phyloP scores from a whole-genome alignment of 37 sponge, comb jelly and placozoan genomes.

The Dysidea cf. avara region DNA sequence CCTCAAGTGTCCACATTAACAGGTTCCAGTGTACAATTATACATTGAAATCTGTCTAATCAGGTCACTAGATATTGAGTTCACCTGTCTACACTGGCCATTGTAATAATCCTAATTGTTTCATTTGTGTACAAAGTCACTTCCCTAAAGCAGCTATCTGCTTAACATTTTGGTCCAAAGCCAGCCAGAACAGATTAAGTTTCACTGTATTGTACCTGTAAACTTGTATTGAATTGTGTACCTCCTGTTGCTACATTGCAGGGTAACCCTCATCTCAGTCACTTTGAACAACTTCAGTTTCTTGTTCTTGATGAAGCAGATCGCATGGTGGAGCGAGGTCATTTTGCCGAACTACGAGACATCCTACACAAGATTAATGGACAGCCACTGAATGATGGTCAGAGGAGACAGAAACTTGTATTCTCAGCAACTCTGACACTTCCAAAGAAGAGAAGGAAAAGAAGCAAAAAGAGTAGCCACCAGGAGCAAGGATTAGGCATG shows the following conservation, averaged over 20 bases:
- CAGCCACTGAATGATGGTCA: not conserved
- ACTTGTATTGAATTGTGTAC: not conserved
- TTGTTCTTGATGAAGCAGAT: slow-evolving; percentile 98
- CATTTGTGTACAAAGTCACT: too few species aligned
- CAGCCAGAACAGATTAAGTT: too few species aligned
- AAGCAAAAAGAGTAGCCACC: slow-evolving; percentile 29
- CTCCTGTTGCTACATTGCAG: slow-evolving; percentile 25
- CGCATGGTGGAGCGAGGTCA: slow-evolving; percentile 97
- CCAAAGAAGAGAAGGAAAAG: slow-evolving; percentile 53
- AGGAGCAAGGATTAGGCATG: slow-evolving; percentile 35
- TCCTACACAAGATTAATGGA: slow-evolving; percentile 53
- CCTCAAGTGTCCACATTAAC: too few species aligned
- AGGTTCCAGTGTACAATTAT: too few species aligned
- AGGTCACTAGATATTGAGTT: not conserved
- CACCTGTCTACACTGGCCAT: too few species aligned
- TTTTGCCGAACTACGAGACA: slow-evolving; percentile 75
- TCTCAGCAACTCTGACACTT: slow-evolving; percentile 94
- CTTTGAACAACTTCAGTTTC: slow-evolving; percentile 45
- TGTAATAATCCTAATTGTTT: not conserved
- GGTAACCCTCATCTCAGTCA: slow-evolving; percentile 53
- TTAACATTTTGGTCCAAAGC: not conserved
- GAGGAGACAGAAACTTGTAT: slow-evolving; percentile 73
- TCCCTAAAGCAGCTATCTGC: not conserved
- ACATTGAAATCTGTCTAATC: too few species aligned
- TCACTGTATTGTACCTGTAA: too few species aligned